Evolutionary conservation across 2,888 invertebrate genomes (phyloP).

Genomic region (Limnephilus marmoratus): DNA sequence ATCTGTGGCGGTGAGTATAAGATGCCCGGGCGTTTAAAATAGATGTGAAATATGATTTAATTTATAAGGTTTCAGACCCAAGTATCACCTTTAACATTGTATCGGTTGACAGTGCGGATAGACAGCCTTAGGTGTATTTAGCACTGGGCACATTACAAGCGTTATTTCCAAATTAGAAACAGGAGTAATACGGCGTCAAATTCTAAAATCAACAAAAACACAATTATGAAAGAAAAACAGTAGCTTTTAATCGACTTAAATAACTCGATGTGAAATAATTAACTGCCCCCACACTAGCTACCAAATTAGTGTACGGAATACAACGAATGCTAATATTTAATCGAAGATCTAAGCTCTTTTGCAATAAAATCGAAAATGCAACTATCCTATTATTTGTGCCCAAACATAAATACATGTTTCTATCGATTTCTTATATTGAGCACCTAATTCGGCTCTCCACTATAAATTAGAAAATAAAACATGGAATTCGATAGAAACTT

Average conservation of each 20-base stretch:
- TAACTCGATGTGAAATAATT: constrained; percentile 15
- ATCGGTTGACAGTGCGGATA: not conserved
- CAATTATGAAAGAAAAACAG: constrained; percentile 42
- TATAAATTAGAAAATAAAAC: no score
- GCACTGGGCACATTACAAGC: constrained; percentile 28
- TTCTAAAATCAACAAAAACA: constrained; percentile 66
- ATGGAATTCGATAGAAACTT: not conserved
- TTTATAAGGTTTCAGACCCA: not conserved
- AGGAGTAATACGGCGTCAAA: constrained; percentile 66
- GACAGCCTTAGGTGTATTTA: constrained; percentile 5
- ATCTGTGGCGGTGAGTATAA: not conserved
- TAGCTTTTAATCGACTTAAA: constrained; percentile 20
- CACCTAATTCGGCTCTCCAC: not conserved
- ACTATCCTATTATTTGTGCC: no score
- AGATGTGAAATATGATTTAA: constrained; percentile 18
- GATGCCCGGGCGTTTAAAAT: constrained; percentile 13
- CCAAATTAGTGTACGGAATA: not conserved
- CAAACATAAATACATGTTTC: no score
- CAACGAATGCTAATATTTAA: not conserved
- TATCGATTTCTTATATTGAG: not conserved
- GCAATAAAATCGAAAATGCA: no score
- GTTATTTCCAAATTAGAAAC: constrained; percentile 66
- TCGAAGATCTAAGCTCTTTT: not conserved
- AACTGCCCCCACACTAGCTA: not conserved
- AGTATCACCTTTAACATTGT: constrained; percentile 22